Evolutionary conservation across 2,113 vertebrate genomes (phyloP).

Genomic region (Anser brachyrhynchus): DNA sequence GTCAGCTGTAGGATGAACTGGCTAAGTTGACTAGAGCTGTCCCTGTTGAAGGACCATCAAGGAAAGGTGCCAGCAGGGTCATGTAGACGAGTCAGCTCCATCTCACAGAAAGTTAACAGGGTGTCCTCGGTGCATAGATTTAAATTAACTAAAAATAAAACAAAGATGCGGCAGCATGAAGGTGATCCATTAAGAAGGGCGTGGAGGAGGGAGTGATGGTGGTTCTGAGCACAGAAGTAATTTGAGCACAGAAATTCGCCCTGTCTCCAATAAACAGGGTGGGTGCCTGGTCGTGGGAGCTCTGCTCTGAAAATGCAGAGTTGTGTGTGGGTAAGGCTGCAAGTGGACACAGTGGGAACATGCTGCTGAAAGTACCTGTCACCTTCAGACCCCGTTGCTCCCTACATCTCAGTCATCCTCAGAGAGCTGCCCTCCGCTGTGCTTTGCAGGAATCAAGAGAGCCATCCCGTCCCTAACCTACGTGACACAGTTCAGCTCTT

Average conservation of each 20-base stretch:
- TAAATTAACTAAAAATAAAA: background rate
- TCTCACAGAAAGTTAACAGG: background rate
- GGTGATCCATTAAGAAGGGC: background rate
- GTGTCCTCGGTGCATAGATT: background rate
- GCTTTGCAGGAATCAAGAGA: background rate
- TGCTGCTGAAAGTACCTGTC: background rate
- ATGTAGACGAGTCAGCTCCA: background rate
- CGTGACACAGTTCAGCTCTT: background rate
- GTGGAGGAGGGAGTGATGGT: background rate
- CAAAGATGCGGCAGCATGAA: background rate
- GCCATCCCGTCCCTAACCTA: background rate
- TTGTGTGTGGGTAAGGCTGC: accelerated
- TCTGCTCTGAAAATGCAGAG: background rate
- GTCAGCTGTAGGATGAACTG: background rate
- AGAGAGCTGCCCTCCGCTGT: background rate
- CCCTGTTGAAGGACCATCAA: background rate
- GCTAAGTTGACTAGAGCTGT: background rate
- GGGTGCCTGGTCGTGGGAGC: background rate
- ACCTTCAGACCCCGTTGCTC: background rate
- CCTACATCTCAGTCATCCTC: background rate
- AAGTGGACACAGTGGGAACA: background rate
- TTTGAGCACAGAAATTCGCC: background rate
- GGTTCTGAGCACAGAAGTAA: background rate
- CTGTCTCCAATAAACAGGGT: background rate
- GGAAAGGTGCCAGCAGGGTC: background rate